Base-by-base conservation (phyloP, 2,888 invertebrate species). In the Cataglyphis altisquamis region DNA sequence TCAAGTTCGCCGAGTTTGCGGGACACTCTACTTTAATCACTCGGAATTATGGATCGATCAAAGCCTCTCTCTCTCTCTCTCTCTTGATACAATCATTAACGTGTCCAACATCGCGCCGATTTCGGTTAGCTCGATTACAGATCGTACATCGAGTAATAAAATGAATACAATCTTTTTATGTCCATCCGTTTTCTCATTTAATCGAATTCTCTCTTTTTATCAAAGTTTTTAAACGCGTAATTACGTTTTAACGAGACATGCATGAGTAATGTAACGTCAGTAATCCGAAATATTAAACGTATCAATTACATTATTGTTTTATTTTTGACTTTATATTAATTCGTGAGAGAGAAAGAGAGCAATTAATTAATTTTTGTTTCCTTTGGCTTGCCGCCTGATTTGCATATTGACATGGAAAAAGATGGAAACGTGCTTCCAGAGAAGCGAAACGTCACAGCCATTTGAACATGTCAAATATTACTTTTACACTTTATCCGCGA, bases 1-100 rank as follows among this genome's bases (percentile, higher is more conserved):
- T 90, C 90, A 90, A 90, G 90, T 90, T 90, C 88, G 84, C 70
- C 90, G 86, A 84, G 89, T 88, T 80, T 77, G 48, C 15, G 55
- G 63, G 75, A 82, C 82, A 39, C 48, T 36, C 6, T 57, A 45
- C 66, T 73, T 83, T 85, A 67, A 85, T 82, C 78, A 12, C n/a
- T 45, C 18, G 41, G 32, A 45, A 67, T 77, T 68, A 36, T 15
- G 15, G 41, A 68, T 32, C 39, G 48, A 68, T 60, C 66, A 4
- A 57, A 52, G n/a, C 3, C 52, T 41, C 36, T 45, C n/a, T 75
- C 60, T 3, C 6, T 60, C 12, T 21, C 21, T 18, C 60, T 68
- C 70, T 70, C 21, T 32, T 15, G 64, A 78, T 9, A 18, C 39
- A n/a, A 67, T 73, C 25, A 15, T 10, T 18, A 57, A n/a, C 36